A percentile compares a stretch with the other conserved stretches of the same genome.
These are phyloP conservation scores for Leptinotarsa texana DNA, from an alignment of 1,140 invertebrate species.

Conservation along the genomic window DNA sequence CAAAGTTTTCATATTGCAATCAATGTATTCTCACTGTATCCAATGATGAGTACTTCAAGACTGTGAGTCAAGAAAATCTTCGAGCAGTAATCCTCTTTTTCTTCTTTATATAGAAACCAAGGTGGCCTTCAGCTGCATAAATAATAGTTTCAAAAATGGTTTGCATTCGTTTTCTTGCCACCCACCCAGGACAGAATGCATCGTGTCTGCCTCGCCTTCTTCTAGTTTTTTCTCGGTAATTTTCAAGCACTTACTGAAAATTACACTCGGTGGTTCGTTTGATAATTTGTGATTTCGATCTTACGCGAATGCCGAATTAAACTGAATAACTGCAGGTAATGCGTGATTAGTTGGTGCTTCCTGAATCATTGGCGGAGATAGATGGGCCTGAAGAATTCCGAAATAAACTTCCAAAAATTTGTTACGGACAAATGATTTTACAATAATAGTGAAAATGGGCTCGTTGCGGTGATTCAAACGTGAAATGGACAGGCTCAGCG, in stretches of 20 bases:
- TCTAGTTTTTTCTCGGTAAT: conserved; percentile 9
- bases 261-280: neutral
- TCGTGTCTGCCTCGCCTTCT: conserved; percentile 7
- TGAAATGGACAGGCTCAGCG: no score
- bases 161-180: conserved; percentile 8
- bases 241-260: conserved; percentile 18
- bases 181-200: neutral
- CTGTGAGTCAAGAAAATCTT: neutral
- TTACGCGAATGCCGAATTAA: neutral
- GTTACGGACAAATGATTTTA: no score
- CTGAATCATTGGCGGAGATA: no score
- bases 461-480: no score
- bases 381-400: no score
- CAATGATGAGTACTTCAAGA: neutral
- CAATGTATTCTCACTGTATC: neutral
- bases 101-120: conserved; percentile 12
- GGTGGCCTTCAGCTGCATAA: conserved; percentile 11
- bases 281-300: neutral
- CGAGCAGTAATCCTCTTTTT: neutral
- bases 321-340: neutral
- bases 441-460: no score
- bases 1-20: conserved; percentile 26
- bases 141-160: neutral
- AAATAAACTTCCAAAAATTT: no score
- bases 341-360: no score